Base-by-base conservation (phyloP, 1,140 invertebrate species). In the Ostrea edulis region DNA sequence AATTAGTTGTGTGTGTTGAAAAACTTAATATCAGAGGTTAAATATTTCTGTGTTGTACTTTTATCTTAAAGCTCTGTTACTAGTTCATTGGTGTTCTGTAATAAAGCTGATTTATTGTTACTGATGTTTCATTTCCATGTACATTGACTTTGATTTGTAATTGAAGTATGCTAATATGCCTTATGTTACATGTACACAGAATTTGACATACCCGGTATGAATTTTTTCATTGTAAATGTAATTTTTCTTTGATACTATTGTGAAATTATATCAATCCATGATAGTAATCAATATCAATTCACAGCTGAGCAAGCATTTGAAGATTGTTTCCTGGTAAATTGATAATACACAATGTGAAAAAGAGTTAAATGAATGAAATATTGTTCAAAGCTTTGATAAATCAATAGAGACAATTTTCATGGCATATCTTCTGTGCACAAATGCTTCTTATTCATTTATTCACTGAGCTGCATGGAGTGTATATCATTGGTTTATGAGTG, bases 1-100 rank as follows among this genome's bases (percentile, higher is more conserved):
- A 29, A 29, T 77, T 77, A 77, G 68, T 35, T 77, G 29, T 77
- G 68, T 77, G 68, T 77, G 68, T 77, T 25, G 35, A 35, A 77
- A 14, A 25, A 35, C 25, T 77, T n/a, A n/a, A n/a, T n/a, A 44
- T 44, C 35, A 44, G 25, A 29, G 25, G 11, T 29, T 22, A 77
- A 14, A 8, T 77, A 14, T 35, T 77, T 77, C 7, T 8, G 22
- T 71, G n/a, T 77, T 77, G 22, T 77, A 29, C 29, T 9, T 35
- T 35, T 29, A 35, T 35, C 29, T 77, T 25, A 25, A 35, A 29
- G 68, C 14, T 12, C 68, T 77, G 29, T 77, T 77, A 25, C 68
- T 77, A 29, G 20, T 29, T 71, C 65, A 12, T 58, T 58, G 55
- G 14, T 58, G 55, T 4, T 58, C 55, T 62, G 8, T 62, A 62